Evolutionary conservation across 2,797 vertebrate genomes (phyloP).

Genomic region (Enteromius argenteus): DNA sequence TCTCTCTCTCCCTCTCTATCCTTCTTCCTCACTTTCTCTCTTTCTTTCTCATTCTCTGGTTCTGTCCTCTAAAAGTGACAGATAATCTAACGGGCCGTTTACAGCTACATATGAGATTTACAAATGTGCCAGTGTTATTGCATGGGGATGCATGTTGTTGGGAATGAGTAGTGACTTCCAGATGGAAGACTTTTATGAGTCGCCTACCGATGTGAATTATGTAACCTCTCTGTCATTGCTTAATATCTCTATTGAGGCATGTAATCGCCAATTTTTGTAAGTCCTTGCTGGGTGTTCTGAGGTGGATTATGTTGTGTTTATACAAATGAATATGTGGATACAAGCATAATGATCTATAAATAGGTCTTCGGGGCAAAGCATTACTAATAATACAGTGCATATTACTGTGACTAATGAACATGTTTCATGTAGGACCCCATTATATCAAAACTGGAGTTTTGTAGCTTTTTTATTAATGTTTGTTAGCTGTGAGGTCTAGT

Average conservation of each 20-base stretch:
- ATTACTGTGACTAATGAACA: constrained; percentile 32
- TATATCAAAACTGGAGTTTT: constrained; percentile 3
- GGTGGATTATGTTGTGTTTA: constrained; percentile 21
- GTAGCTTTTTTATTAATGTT: neutral
- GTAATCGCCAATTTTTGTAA: constrained; percentile 42
- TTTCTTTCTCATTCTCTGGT: neutral
- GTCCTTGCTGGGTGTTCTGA: constrained; percentile 26
- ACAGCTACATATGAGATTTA: constrained; percentile 57
- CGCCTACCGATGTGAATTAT: constrained; percentile 55
- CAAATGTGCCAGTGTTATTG: constrained; percentile 52
- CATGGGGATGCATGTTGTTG: constrained; percentile 57
- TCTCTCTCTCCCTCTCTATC: neutral
- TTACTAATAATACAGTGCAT: constrained; percentile 30
- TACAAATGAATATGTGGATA: constrained; percentile 38
- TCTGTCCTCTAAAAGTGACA: constrained; percentile 54
- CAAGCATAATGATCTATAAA: constrained; percentile 33
- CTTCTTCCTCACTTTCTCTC: constrained; percentile 7
- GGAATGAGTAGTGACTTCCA: constrained; percentile 60
- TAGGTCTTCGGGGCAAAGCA: constrained; percentile 35
- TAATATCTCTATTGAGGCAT: constrained; percentile 50
- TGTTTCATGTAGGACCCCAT: constrained; percentile 24
- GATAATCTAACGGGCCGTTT: constrained; percentile 55
- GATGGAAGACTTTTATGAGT: constrained; percentile 56
- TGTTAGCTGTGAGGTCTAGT: neutral
- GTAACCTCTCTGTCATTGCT: constrained; percentile 53